Conservation (phyloP, 1,140 invertebrate genomes). For the Hyles euphorbiae region DNA sequence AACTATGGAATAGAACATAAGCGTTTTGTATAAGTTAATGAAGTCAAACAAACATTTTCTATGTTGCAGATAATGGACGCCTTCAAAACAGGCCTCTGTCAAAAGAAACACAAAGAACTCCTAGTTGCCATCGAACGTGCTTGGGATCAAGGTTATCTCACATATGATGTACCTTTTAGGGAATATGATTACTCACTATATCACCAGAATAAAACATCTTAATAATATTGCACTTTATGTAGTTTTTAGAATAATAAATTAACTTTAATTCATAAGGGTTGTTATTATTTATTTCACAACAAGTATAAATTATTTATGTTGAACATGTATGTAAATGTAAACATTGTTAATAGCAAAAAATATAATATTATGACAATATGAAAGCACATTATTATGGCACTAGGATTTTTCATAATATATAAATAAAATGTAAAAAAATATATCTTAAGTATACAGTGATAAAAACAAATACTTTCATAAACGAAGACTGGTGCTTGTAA, state of each 20-base stretch:
- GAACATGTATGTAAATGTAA: no score
- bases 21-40: no score
- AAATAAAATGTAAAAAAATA: no score
- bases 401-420: no score
- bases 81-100: constrained; percentile 88
- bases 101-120: constrained; percentile 84
- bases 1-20: no score
- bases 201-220: constrained; percentile 25
- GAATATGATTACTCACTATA: constrained; percentile 90
- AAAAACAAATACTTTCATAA: no score
- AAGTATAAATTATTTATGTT: no score
- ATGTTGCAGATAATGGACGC: constrained; percentile 74
- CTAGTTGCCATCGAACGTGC: constrained; percentile 86
- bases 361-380: no score
- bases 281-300: constrained; percentile 9
- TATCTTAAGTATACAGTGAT: no score
- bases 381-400: no score
- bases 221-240: neutral
- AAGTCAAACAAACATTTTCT: constrained; percentile 6
- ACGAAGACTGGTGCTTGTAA: no score
- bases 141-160: constrained; percentile 85
- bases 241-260: neutral
- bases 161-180: constrained; percentile 88
- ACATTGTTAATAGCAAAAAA: no score
- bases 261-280: neutral